Conservation (phyloP, 53 echinoderm and acorn worm species). For the Zoroaster sp. region DNA sequence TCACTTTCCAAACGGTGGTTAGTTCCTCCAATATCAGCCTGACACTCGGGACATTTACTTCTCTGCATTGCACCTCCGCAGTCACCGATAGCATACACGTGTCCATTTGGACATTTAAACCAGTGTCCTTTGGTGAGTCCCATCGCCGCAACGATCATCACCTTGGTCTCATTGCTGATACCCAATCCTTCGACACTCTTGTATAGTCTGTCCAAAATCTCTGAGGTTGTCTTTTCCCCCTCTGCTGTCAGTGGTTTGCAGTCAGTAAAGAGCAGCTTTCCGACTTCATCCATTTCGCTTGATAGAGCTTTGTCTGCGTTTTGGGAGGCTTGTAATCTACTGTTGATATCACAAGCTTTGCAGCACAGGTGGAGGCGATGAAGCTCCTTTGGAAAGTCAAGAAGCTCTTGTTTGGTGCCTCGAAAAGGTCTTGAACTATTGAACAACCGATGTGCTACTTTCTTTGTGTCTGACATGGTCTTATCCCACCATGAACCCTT, state of each 20-base stretch:
- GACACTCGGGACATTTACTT: constrained; percentile 72
- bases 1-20: constrained; percentile 56
- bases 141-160: constrained; percentile 77
- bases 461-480: background rate
- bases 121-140: constrained; percentile 81
- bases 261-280: background rate
- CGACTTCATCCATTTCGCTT: constrained; percentile 3
- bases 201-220: background rate
- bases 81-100: constrained; percentile 87
- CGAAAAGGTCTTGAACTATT: constrained; percentile 29
- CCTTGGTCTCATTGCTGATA: constrained; percentile 64
- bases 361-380: background rate
- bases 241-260: background rate
- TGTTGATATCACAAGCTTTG: background rate
- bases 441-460: constrained; percentile 29
- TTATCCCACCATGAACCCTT: background rate
- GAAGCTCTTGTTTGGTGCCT: constrained; percentile 44
- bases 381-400: constrained; percentile 35
- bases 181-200: constrained; percentile 30
- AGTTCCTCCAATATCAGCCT: constrained; percentile 71
- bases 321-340: background rate
- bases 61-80: constrained; percentile 81
- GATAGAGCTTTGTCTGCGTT: background rate
- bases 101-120: constrained; percentile 86
- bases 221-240: background rate